Base-by-base conservation (phyloP, 2,888 invertebrate genomes). In the Selenia dentaria region DNA sequence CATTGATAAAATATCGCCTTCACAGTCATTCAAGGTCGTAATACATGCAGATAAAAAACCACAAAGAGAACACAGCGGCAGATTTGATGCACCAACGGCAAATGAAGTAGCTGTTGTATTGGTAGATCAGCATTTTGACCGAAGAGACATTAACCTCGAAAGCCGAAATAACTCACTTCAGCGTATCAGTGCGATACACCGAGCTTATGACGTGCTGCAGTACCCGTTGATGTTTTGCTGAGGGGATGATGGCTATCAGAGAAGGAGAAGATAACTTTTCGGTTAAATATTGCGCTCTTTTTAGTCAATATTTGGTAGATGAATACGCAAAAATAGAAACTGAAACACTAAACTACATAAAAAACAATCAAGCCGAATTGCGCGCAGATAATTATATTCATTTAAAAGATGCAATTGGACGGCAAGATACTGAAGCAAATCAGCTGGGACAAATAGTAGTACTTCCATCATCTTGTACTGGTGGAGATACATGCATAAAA, bases 401-500 rank as follows among this genome's bases (percentile, higher is more conserved):
- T 34, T 33, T 64, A 11, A 40, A 44, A 26, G 42, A 55, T 25
- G 54, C 54, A 6, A 18, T 53, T 2, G 35, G 24, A 16, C 5
- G 16, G 16, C 16, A 16, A 16, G 16, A 16, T 6, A 40, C 31
- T 20, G 48, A 57, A 31, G 48, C 27, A 11, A 20, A 50, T 39
- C 33, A 20, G 18, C 11, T 56, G 6, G 53, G 53, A 38, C 39
- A 35, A 29, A 16, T 43, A 34, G 35, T 35, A 1, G 45, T 51
- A 2, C 34, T 54, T 2, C 52, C 50, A 6, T 38, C 72, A 14
- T 57, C 61, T 31, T 65, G 56, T 43, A 50, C 51, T 22, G 58
- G 54, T 47, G 57, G 58, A 14, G 64, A 0, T 54, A 65, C 39
- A 55, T 65, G 48, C 62, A 66, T 4, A 62, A 65, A 46, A 59